Percentiles rank a stretch among this genome's conserved stretches.
phyloP scores from a whole-genome alignment of 2,797 vertebrate genomes.

The Carduelis carduelis region DNA sequence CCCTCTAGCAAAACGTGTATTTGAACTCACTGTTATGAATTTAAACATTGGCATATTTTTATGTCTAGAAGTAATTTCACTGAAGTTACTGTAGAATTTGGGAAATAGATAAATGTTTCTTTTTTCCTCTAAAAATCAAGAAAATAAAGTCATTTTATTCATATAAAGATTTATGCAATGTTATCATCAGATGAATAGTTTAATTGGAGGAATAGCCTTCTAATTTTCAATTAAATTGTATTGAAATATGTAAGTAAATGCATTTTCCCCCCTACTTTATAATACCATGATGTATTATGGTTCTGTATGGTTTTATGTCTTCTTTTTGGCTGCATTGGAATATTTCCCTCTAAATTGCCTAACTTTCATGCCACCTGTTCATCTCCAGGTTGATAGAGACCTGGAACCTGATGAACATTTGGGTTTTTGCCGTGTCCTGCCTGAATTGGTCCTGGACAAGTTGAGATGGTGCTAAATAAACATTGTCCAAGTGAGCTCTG shows the following conservation, averaged over 20 bases:
- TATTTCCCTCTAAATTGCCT: background rate
- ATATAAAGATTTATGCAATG: background rate
- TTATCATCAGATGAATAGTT: background rate
- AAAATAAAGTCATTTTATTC: background rate
- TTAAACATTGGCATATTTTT: background rate
- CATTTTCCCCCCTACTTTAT: background rate
- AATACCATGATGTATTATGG: background rate
- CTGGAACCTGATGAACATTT: background rate
- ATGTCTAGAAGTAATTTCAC: background rate
- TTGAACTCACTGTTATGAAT: background rate
- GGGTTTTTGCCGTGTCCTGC: background rate
- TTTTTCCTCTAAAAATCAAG: background rate
- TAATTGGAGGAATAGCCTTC: background rate
- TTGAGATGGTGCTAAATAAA: background rate
- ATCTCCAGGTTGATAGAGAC: background rate
- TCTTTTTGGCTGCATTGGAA: background rate
- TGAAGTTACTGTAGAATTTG: background rate
- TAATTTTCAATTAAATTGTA: background rate
- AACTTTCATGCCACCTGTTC: background rate
- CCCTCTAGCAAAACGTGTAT: background rate
- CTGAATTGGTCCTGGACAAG: background rate
- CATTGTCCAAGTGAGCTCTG: rapidly evolving
- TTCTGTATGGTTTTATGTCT: background rate
- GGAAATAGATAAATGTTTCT: background rate
- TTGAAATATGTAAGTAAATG: background rate